Evolutionary conservation across 2,113 vertebrate species (phyloP).

Genomic region (Epinephelus fuscoguttatus): DNA sequence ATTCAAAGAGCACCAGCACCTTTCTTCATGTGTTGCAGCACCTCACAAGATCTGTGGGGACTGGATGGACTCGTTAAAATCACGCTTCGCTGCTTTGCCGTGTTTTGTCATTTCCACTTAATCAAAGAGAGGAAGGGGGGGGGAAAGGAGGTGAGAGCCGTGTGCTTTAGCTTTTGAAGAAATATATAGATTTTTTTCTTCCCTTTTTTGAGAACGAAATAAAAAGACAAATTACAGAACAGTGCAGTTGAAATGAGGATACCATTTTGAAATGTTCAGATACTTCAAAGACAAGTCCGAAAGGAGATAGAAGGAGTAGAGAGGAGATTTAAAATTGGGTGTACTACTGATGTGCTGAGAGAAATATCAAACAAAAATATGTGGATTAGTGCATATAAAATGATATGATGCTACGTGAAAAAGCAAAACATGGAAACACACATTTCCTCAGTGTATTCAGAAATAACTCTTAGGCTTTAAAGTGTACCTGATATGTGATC

Average conservation of each 20-base stretch:
- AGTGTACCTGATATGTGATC: neutral
- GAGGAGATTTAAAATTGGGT: neutral
- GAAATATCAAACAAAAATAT: neutral
- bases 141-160: neutral
- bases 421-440: neutral
- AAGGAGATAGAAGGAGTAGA: neutral
- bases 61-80: conserved; percentile 74
- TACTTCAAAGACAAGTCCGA: neutral
- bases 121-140: conserved; percentile 40
- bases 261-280: neutral
- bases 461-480: neutral
- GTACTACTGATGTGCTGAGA: conserved; percentile 2
- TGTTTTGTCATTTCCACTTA: conserved; percentile 71
- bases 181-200: conserved; percentile 42
- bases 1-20: neutral
- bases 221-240: neutral
- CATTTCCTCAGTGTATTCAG: neutral
- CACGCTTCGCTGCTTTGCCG: conserved; percentile 69
- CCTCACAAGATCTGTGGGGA: conserved; percentile 56
- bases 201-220: neutral
- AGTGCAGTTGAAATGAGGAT: neutral
- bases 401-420: neutral
- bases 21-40: conserved; percentile 48
- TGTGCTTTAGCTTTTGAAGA: neutral
- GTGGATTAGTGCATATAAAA: conserved; percentile 28